Base-by-base conservation (phyloP, 2,113 vertebrate species). In the Ceratotherium simum region DNA sequence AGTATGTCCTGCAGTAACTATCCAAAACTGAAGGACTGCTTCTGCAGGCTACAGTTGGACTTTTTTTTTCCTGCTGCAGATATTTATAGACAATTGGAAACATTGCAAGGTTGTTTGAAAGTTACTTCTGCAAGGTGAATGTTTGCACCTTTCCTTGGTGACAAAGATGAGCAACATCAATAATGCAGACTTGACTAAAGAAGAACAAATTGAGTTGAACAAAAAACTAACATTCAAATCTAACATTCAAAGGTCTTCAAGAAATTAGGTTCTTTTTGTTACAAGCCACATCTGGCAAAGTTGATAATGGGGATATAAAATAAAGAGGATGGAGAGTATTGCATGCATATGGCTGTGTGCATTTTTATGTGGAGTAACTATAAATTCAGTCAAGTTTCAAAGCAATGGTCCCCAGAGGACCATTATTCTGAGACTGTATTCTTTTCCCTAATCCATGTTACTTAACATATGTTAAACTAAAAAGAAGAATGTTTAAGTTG, bases 321-420 rank as follows among this genome's bases (percentile, higher is more conserved):
- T 79, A 65, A 75, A 54, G 39, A 85, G 36, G 2, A 5, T 33
- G 2, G 46, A 60, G 23, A 72, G 2, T 58, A n/a, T 75, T 36
- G 8, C 3, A 33, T 89, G 78, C 48, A 69, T 93, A 64, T 70
- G 5, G n/a, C 18, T 69, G 4, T 64, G 33, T 76, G 4, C 6
- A 69, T 75, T 95, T 92, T 86, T 72, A 79, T 86, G 13, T 91
- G 93, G 7, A 75, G 16, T 85, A 76, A 58, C 48, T 94, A 33
- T 94, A 83, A 76, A 84, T 69, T 88, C 83, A 85, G 62, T 75
- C 18, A 54, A 80, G 17, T 48, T 62, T 78, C 70, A 84, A 75
- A 67, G 39, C 54, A 65, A 18, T 84, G 10, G 9, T 75, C 48
- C 70, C 51, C 21, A 27, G 31, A 80, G 12, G 17, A 62, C 13